phyloP scores from a whole-genome alignment of 2,888 invertebrate genomes.

The Himalopsyche anomala region DNA sequence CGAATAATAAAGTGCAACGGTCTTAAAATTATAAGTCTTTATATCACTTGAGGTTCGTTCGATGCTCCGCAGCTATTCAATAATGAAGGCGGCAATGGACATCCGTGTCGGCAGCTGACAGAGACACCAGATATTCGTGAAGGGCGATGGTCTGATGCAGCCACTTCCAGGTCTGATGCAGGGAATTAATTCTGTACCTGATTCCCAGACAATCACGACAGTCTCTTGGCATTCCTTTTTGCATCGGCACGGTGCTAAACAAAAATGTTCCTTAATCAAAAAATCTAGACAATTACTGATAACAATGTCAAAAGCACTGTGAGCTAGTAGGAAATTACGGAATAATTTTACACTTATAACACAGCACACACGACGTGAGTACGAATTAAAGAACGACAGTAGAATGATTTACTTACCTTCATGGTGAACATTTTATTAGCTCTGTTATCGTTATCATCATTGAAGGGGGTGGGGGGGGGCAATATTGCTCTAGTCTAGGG shows the following conservation, averaged over 20 bases:
- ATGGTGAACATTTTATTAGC: constrained; percentile 59
- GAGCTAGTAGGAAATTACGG: constrained; percentile 15
- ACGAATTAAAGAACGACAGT: neutral
- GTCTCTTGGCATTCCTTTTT: constrained; percentile 81
- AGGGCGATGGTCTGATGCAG: constrained; percentile 92
- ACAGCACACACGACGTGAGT: constrained; percentile 24
- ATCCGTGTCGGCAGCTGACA: constrained; percentile 86
- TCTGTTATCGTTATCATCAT: constrained; percentile 33
- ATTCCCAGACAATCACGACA: constrained; percentile 91
- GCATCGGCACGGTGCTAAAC: constrained; percentile 73
- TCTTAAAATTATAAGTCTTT: constrained; percentile 58
- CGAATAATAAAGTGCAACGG: constrained; percentile 20
- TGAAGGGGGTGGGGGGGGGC: neutral
- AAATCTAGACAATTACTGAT: neutral
- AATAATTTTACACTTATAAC: constrained; percentile 7
- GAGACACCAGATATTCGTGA: constrained; percentile 90
- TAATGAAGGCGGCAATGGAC: constrained; percentile 66
- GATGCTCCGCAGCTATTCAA: constrained; percentile 27
- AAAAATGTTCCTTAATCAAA: constrained; percentile 46
- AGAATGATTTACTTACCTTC: constrained; percentile 55
- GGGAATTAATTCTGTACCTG: constrained; percentile 90
- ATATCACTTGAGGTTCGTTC: constrained; percentile 54
- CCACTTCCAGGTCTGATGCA: constrained; percentile 97
- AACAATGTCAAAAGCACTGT: constrained; percentile 44
- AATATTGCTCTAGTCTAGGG: constrained; percentile 67